Conservation (phyloP, 2,888 invertebrate genomes). For the Allophyes oxyacanthae region DNA sequence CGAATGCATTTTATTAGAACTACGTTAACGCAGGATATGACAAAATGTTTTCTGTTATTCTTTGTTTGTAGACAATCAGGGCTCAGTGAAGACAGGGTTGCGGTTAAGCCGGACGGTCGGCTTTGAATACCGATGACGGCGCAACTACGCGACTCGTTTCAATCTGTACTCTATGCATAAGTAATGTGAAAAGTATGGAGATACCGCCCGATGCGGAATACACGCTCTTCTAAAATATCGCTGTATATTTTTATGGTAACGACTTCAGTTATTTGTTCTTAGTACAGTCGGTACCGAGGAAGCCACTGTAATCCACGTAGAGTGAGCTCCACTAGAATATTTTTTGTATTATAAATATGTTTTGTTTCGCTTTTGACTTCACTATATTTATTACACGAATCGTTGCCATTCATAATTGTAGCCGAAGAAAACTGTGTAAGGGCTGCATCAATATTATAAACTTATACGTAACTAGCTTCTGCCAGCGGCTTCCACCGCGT, state of each 20-base stretch:
- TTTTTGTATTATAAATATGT: slow-evolving; percentile 20
- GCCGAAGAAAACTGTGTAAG: slow-evolving; percentile 3
- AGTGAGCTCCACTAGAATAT: slow-evolving; percentile 34
- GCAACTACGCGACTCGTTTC: slow-evolving; percentile 84
- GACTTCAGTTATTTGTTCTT: slow-evolving; percentile 81
- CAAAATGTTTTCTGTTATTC: slow-evolving; percentile 64
- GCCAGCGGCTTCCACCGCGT: too few relatives aligned
- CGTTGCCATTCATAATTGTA: slow-evolving; percentile 19
- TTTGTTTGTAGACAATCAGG: slow-evolving; percentile 83
- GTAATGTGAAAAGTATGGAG: slow-evolving; percentile 88
- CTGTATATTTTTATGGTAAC: slow-evolving; percentile 84
- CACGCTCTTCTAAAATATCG: slow-evolving; percentile 82
- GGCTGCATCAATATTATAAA: not conserved
- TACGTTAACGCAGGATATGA: slow-evolving; percentile 46
- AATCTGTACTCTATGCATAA: slow-evolving; percentile 89
- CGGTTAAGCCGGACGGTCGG: slow-evolving; percentile 78
- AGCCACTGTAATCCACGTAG: slow-evolving; percentile 44
- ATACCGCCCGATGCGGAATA: slow-evolving; percentile 79
- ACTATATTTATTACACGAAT: slow-evolving; percentile 32
- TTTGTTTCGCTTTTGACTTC: slow-evolving; percentile 17
- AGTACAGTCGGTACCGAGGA: slow-evolving; percentile 48
- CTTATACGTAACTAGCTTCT: too few relatives aligned
- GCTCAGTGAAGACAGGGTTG: slow-evolving; percentile 76
- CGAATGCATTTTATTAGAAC: slow-evolving; percentile 49
- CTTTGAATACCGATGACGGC: slow-evolving; percentile 86